A percentile compares a stretch with the other conserved stretches of the same genome.
Evolutionary conservation across 2,113 vertebrate species (phyloP).

Genomic region (Naja naja): DNA sequence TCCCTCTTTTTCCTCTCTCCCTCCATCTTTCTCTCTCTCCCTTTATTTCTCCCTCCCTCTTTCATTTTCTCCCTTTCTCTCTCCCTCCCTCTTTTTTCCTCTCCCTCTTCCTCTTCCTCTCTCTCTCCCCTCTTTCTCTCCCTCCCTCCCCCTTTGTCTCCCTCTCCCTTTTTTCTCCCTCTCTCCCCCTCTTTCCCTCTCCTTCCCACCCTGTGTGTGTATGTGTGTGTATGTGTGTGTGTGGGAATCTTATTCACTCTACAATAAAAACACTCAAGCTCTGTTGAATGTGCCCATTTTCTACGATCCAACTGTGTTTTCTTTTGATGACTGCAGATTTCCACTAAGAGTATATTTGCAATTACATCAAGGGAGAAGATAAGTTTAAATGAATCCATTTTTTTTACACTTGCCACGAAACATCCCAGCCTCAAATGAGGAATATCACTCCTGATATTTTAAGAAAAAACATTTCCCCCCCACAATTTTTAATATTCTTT

Average conservation of each 20-base stretch:
- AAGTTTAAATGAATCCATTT: background rate
- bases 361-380: conserved; percentile 58
- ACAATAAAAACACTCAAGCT: conserved; percentile 60
- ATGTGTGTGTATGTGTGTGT: conserved; percentile 46
- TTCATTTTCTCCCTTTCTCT: no score
- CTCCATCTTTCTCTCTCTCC: no score
- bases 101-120: no score
- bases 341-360: conserved; percentile 57
- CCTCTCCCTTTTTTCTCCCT: no score
- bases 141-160: no score
- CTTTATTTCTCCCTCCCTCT: no score
- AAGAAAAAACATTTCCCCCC: background rate
- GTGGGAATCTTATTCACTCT: conserved; percentile 62
- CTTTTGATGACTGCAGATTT: conserved; percentile 58
- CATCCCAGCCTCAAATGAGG: background rate
- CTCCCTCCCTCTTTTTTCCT: rapidly evolving
- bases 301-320: conserved; percentile 27
- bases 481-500: background rate
- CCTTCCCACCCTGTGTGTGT: no score
- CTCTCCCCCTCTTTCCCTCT: no score
- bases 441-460: background rate
- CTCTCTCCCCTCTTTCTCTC: no score
- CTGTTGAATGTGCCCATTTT: conserved; percentile 59
- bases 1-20: no score
- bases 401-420: background rate